These are phyloP conservation scores for Microtus montanus DNA, from an alignment of 2,113 vertebrate species.

Conservation along the genomic window DNA sequence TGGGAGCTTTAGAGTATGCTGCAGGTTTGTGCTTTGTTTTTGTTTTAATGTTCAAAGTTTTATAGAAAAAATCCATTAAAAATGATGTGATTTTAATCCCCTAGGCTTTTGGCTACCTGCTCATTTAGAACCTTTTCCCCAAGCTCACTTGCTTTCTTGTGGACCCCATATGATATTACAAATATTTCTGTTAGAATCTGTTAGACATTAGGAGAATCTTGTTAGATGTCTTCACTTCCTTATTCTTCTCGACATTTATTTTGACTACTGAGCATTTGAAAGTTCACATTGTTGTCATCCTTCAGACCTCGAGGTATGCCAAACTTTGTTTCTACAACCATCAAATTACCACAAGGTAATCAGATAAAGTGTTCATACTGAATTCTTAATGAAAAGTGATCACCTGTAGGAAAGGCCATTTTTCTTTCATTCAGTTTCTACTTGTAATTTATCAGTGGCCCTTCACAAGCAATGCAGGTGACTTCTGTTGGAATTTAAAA, in stretches of 20 bases:
- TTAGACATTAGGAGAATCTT: neutral
- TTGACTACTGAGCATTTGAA: neutral
- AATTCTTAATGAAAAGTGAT: neutral
- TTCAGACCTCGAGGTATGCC: neutral
- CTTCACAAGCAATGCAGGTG: neutral
- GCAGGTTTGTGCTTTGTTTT: neutral
- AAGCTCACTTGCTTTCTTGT: neutral
- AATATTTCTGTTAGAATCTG: neutral
- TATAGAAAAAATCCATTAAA: constrained; percentile 6
- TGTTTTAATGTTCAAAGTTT: neutral
- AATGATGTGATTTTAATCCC: neutral
- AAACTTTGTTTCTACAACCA: neutral
- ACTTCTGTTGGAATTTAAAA: neutral
- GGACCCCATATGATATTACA: neutral
- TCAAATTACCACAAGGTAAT: neutral
- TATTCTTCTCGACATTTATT: neutral
- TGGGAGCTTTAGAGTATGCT: neutral
- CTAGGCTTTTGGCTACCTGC: neutral
- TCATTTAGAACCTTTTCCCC: neutral
- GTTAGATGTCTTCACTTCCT: neutral
- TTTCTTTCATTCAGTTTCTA: neutral
- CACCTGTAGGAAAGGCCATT: neutral
- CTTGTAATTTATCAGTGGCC: neutral
- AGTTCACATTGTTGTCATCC: neutral
- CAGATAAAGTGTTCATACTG: neutral